Conservation (phyloP, 2,113 vertebrate genomes). For the Morone chrysops region DNA sequence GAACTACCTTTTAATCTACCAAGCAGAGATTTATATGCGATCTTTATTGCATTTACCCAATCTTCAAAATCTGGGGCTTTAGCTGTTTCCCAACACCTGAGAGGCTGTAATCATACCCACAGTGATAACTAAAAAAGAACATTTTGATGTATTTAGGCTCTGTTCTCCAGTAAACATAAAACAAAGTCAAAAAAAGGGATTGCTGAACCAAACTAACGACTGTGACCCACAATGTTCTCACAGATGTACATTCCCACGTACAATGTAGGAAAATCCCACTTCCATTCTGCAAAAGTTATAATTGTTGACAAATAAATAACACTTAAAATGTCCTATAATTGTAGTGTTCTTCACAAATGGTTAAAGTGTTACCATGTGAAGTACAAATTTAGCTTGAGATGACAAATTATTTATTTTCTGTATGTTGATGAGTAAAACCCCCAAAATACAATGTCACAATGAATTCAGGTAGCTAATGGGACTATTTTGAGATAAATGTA, state of each 20-base stretch:
- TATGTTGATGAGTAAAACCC: constrained; percentile 11
- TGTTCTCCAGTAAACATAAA: background rate
- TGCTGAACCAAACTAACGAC: background rate
- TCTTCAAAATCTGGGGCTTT: background rate
- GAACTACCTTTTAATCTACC: background rate
- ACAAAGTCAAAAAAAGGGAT: background rate
- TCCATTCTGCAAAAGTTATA: background rate
- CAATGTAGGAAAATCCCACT: no score
- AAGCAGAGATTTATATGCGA: background rate
- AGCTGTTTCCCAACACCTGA: background rate
- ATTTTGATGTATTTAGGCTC: background rate
- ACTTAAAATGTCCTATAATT: background rate
- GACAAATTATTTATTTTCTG: constrained; percentile 40
- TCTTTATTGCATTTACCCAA: no score
- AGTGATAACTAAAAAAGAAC: background rate
- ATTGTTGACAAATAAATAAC: background rate
- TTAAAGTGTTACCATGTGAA: background rate
- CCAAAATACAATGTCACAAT: constrained; percentile 28
- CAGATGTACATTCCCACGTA: background rate
- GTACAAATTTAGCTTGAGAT: background rate
- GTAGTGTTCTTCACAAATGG: no score
- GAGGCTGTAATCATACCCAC: background rate
- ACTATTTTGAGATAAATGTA: constrained; percentile 70
- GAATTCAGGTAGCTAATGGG: constrained; percentile 65
- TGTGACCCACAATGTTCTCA: background rate